Evolutionary conservation across 2,888 invertebrate species (phyloP), one percentile per base, ranked within the genome.

Genomic region (Acleris literana): DNA sequence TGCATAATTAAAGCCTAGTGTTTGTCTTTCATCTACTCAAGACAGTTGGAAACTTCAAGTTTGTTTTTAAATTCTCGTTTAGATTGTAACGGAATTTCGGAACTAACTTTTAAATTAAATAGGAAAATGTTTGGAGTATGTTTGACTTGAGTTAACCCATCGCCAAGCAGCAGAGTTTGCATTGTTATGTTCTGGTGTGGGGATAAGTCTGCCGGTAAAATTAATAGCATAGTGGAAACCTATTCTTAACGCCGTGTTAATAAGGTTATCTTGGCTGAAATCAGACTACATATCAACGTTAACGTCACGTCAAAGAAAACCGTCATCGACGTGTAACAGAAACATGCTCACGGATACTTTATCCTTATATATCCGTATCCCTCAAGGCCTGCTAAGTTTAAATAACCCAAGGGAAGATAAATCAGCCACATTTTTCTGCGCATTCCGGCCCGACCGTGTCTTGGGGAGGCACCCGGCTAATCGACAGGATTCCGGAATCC

Each of bases 401-500:
- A 65, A 65, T 60, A 65, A 65, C 55, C 46, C 49, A 44, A 33
- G 39, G 44, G 44, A 57, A 33, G 60, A 65, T 65, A 65, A 65
- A 65, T 60, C 55, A 56, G 55, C 54, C 49, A 54, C 48, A 60
- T 60, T 60, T 60, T 60, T 46, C 64, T 54, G 13, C 44, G 55
- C 60, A 61, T 65, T 61, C 65, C 65, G 49, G 44, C 44, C 33
- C 56, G 60, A 48, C 65, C 57, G 22, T 46, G 65, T 61, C 73
- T 71, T 71, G 70, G 71, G 75, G 75, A 85, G 85, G 86, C 84
- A 86, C 84, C 79, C 80, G 75, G 86, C 85, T 85, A 87, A 87
- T 88, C 79, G 84, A 84, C 81, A 78, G 82, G 85, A 88, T 88
- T 87, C 86, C 86, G 75, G 72, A 74, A 77, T 60, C 72, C 73